These are phyloP conservation scores for Eledone cirrhosa DNA, from an alignment of 2,888 invertebrate species.

Conservation along the genomic window DNA sequence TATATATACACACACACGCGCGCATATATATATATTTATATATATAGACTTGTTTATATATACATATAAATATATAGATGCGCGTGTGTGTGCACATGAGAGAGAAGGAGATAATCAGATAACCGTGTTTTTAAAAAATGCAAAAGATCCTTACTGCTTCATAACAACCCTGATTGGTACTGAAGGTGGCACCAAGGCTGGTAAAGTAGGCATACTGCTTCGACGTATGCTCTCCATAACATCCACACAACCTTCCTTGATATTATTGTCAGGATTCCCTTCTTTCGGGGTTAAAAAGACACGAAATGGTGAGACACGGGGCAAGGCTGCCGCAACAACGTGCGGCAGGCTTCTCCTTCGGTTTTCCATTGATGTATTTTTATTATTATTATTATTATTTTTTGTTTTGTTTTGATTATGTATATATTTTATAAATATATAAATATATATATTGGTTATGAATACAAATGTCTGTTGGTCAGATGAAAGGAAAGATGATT, in stretches of 20 bases:
- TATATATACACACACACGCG: too few species aligned
- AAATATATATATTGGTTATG: too few species aligned
- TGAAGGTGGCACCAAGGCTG: conserved; percentile 2
- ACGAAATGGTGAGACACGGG: conserved; percentile 17
- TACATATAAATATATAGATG: too few species aligned
- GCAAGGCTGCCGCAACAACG: conserved; percentile 18
- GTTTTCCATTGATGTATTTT: not conserved
- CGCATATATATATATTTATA: not conserved
- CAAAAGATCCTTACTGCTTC: conserved; percentile 11
- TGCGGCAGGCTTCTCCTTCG: conserved; percentile 14
- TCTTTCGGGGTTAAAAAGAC: conserved; percentile 15
- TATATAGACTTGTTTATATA: too few species aligned
- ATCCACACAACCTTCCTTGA: conserved; percentile 5
- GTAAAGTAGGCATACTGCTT: conserved; percentile 10
- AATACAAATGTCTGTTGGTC: too few species aligned
- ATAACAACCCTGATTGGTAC: conserved; percentile 20
- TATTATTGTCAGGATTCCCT: not conserved
- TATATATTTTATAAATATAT: too few species aligned
- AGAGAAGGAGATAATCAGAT: not conserved
- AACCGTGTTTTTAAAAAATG: too few species aligned
- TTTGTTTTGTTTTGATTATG: too few species aligned
- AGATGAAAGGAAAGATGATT: too few species aligned
- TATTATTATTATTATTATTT: too few species aligned
- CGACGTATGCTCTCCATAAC: conserved; percentile 23
- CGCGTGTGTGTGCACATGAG: not conserved